These are phyloP conservation scores for Sinohyriopsis cumingii DNA, from an alignment of 2,888 invertebrate species.

Conservation along the genomic window DNA sequence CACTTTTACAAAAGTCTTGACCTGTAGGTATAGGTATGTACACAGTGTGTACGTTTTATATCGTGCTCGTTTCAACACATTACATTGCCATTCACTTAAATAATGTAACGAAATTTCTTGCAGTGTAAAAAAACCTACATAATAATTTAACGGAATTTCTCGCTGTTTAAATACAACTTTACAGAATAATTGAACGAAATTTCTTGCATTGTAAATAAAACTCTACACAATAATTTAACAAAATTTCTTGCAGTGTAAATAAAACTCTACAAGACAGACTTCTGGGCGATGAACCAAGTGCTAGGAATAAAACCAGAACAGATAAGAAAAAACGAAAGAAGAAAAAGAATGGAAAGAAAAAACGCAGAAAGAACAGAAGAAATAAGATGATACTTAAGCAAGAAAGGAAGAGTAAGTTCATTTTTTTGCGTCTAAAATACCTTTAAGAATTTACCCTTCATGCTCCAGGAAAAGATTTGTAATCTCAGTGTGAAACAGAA, in stretches of 20 bases:
- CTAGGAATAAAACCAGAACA: slow-evolving; percentile 25
- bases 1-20: too few species aligned
- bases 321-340: slow-evolving; percentile 28
- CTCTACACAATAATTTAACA: neutral
- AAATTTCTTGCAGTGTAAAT: slow-evolving; percentile 21
- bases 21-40: too few species aligned
- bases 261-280: slow-evolving; percentile 25
- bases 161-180: too few species aligned
- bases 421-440: neutral
- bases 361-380: slow-evolving; percentile 52
- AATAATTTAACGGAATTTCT: neutral
- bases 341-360: slow-evolving; percentile 25
- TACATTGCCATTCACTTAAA: neutral
- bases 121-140: slow-evolving; percentile 24
- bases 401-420: slow-evolving; percentile 1
- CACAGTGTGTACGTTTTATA: too few species aligned
- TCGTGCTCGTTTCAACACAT: neutral
- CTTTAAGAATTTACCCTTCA: neutral
- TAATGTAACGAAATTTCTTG: slow-evolving; percentile 2
- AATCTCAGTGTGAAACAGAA: too few species aligned
- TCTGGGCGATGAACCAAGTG: slow-evolving; percentile 42
- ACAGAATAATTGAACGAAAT: neutral
- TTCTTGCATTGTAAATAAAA: neutral
- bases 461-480: too few species aligned
- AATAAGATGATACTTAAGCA: slow-evolving; percentile 23